Percentiles rank a stretch among this genome's conserved stretches.
phyloP scores from a whole-genome alignment of 1,140 invertebrate species.

The Scaptodrosophila lebanonensis region DNA sequence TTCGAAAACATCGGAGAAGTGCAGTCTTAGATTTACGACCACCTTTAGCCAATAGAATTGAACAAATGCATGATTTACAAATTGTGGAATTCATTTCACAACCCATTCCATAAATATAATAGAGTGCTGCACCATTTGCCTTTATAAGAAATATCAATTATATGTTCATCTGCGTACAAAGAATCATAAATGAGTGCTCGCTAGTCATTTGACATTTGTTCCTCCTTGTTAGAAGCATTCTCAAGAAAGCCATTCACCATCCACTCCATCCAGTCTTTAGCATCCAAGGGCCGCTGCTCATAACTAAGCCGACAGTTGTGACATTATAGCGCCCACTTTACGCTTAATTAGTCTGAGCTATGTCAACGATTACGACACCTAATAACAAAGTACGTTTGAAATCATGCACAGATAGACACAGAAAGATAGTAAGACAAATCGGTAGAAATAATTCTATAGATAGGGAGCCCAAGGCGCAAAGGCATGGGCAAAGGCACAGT shows the following conservation, averaged over 20 bases:
- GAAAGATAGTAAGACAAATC: slow-evolving; percentile 9
- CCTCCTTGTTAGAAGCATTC: no score
- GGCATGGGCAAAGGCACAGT: slow-evolving; percentile 12
- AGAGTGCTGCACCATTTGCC: no score
- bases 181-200: no score
- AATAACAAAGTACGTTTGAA: slow-evolving; percentile 34
- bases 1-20: no score
- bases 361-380: slow-evolving; percentile 70
- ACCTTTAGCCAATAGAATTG: no score
- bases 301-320: slow-evolving; percentile 63
- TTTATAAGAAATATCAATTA: no score
- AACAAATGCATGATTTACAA: no score
- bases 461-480: slow-evolving; percentile 4
- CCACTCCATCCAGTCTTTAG: slow-evolving; percentile 1
- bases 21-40: no score
- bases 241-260: not conserved
- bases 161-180: no score
- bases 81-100: no score
- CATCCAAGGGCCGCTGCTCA: slow-evolving; percentile 12
- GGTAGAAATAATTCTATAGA: slow-evolving; percentile 12
- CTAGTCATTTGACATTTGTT: no score
- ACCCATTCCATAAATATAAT: no score
- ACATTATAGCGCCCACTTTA: slow-evolving; percentile 66
- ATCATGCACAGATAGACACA: slow-evolving; percentile 22
- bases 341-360: slow-evolving; percentile 68